phyloP scores from a whole-genome alignment of 1,140 invertebrate genomes.

The Drosophila elegans region DNA sequence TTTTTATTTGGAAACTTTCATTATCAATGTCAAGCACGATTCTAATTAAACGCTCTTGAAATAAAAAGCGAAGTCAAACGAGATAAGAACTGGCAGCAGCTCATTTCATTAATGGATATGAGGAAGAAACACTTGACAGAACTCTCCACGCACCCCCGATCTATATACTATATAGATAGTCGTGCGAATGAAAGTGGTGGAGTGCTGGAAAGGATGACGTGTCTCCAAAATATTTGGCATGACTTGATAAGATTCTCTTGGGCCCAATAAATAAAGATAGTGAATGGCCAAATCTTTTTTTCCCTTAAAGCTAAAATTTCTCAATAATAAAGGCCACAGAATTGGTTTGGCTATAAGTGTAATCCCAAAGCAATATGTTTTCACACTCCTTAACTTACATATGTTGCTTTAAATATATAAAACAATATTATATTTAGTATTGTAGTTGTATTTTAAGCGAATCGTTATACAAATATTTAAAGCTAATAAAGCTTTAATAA shows the following conservation, averaged over 20 bases:
- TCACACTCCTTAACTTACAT: too few relatives aligned
- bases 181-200: neutral
- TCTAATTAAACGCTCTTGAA: constrained; percentile 52
- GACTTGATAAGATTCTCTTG: constrained; percentile 1
- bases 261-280: too few relatives aligned
- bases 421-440: too few relatives aligned
- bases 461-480: too few relatives aligned
- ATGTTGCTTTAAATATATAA: too few relatives aligned
- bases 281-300: too few relatives aligned
- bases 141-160: constrained; percentile 5
- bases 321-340: too few relatives aligned
- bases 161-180: neutral
- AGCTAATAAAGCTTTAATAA: too few relatives aligned
- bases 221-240: constrained; percentile 15
- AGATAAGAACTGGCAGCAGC: constrained; percentile 46
- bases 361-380: too few relatives aligned
- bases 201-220: constrained; percentile 1
- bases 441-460: too few relatives aligned
- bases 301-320: too few relatives aligned
- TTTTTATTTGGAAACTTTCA: constrained; percentile 56
- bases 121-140: neutral
- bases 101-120: constrained; percentile 64
- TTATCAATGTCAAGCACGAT: constrained; percentile 77
- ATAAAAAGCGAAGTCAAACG: constrained; percentile 13
- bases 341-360: too few relatives aligned